These are phyloP conservation scores for Pharmacophagus antenor DNA, from an alignment of 2,888 invertebrate genomes.

Conservation along the genomic window DNA sequence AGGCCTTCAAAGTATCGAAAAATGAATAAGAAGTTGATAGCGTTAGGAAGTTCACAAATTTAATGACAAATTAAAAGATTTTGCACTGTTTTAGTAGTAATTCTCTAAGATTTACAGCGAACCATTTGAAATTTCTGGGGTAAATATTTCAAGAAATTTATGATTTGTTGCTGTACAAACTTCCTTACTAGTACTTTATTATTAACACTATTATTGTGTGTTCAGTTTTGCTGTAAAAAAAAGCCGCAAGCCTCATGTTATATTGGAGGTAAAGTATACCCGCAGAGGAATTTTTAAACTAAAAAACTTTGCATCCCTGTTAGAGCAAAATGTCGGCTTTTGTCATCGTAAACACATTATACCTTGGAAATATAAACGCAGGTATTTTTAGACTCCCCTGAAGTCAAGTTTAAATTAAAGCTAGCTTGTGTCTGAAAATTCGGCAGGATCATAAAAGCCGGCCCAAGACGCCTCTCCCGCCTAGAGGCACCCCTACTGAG, in stretches of 20 bases:
- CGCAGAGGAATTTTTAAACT: neutral
- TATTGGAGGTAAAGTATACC: neutral
- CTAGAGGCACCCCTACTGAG: constrained; percentile 70
- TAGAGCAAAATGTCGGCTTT: constrained; percentile 37
- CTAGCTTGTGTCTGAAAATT: constrained; percentile 70
- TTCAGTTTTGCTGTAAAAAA: neutral
- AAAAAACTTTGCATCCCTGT: neutral
- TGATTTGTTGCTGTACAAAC: too few relatives aligned
- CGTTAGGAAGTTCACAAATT: too few relatives aligned
- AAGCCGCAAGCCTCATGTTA: neutral
- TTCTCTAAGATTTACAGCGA: too few relatives aligned
- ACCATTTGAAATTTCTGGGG: too few relatives aligned
- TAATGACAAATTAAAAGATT: too few relatives aligned
- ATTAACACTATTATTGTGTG: too few relatives aligned
- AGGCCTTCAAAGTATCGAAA: too few relatives aligned
- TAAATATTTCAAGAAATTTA: too few relatives aligned
- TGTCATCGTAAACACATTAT: constrained; percentile 49
- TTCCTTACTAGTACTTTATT: too few relatives aligned
- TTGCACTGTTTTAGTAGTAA: too few relatives aligned
- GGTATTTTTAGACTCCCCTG: constrained; percentile 58
- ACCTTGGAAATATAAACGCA: constrained; percentile 49
- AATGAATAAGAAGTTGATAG: too few relatives aligned
- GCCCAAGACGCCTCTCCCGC: constrained; percentile 57
- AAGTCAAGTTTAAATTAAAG: constrained; percentile 73
- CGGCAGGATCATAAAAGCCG: constrained; percentile 65